Evolutionary conservation across 2,113 vertebrate species (phyloP).

Genomic region (Sinosuthora webbiana): DNA sequence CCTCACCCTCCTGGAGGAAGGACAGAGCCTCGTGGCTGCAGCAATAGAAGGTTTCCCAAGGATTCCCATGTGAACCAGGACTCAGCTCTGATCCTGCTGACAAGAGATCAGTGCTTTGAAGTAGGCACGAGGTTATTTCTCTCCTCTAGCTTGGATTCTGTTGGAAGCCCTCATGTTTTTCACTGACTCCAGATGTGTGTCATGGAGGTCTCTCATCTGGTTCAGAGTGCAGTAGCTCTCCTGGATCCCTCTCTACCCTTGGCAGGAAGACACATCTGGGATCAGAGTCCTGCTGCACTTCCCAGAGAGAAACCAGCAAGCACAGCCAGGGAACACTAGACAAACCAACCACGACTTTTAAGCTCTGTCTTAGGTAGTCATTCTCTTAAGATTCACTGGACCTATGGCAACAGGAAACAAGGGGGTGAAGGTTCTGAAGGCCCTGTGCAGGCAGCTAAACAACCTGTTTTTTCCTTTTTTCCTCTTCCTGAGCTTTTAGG

Average conservation of each 20-base stretch:
- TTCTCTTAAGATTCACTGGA: background rate
- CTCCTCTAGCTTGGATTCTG: background rate
- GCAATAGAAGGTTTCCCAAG: background rate
- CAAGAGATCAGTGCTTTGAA: background rate
- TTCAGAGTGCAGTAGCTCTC: background rate
- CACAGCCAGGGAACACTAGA: background rate
- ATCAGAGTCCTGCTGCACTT: background rate
- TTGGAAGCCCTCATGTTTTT: background rate
- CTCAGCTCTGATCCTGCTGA: background rate
- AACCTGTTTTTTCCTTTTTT: background rate
- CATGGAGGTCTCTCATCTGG: background rate
- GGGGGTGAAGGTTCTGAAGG: background rate
- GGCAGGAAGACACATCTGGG: background rate
- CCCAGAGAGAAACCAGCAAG: background rate
- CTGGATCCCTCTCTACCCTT: background rate
- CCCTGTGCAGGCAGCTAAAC: background rate
- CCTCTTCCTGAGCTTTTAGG: background rate
- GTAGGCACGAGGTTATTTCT: background rate
- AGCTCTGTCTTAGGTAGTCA: background rate
- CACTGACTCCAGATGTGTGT: slow-evolving; percentile 5
- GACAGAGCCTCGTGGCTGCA: background rate
- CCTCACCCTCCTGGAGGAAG: background rate
- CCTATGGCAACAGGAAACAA: background rate
- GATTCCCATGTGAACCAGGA: background rate
- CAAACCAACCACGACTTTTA: background rate